Conservation (phyloP, 2,113 vertebrate species). For the Neoarius graeffei region DNA sequence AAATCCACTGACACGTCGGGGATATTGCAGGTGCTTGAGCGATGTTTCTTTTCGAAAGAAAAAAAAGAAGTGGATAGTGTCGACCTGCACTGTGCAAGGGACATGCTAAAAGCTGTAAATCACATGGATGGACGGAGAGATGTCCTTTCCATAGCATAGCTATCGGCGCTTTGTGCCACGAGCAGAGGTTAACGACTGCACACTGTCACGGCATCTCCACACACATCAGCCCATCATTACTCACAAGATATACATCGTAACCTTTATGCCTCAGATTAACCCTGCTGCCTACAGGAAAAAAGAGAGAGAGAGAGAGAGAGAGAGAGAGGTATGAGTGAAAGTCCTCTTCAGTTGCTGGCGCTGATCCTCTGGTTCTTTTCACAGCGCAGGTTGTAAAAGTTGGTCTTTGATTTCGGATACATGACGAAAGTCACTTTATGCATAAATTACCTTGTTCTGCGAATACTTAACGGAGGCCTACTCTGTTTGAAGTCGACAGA, state of each 20-base stretch:
- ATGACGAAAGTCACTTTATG: slow-evolving; percentile 89
- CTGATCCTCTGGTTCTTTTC: slow-evolving; percentile 81
- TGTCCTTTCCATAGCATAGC: slow-evolving; percentile 29
- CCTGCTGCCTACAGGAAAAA: slow-evolving; percentile 60
- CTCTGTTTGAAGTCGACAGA: slow-evolving; percentile 82
- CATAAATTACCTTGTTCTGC: slow-evolving; percentile 89
- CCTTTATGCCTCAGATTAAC: slow-evolving; percentile 85
- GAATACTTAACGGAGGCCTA: slow-evolving; percentile 81
- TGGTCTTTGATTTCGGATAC: slow-evolving; percentile 93
- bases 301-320: slow-evolving; percentile 1
- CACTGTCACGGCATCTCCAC: slow-evolving; percentile 71
- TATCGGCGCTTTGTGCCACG: slow-evolving; percentile 14
- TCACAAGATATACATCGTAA: slow-evolving; percentile 84
- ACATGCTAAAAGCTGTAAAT: slow-evolving; percentile 44
- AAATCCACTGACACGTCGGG: background rate
- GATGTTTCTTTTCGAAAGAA: background rate
- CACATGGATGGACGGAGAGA: slow-evolving; percentile 20
- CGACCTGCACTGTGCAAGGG: slow-evolving; percentile 1
- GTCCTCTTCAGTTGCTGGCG: slow-evolving; percentile 68
- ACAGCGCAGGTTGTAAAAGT: slow-evolving; percentile 87
- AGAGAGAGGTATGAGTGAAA: slow-evolving; percentile 49
- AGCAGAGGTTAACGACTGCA: slow-evolving; percentile 72
- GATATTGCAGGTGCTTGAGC: slow-evolving; percentile 14
- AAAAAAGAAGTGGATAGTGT: background rate
- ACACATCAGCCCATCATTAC: slow-evolving; percentile 74